A percentile compares a stretch with the other conserved stretches of the same genome.
Evolutionary conservation across 2,113 vertebrate species (phyloP).

Genomic region (Tachysurus fulvidraco): DNA sequence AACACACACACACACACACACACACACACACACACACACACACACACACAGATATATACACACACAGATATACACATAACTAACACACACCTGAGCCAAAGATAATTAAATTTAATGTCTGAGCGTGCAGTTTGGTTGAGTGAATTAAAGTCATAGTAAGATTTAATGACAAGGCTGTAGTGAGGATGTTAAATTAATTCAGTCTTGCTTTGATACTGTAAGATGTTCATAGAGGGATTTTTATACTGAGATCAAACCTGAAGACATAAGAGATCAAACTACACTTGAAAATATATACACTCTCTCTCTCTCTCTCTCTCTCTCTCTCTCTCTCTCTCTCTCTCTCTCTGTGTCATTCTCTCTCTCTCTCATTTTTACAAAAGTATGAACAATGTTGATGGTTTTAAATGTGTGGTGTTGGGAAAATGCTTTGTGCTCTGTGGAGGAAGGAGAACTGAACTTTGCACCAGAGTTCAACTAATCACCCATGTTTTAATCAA

Average conservation of each 20-base stretch:
- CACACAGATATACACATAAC: neutral
- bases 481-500: too few species aligned
- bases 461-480: too few species aligned
- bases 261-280: neutral
- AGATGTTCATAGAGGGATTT: too few species aligned
- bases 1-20: slow-evolving; percentile 21
- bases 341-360: slow-evolving; percentile 13
- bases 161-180: neutral
- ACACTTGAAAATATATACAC: neutral
- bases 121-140: neutral
- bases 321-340: neutral
- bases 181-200: neutral
- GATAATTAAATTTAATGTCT: slow-evolving; percentile 22
- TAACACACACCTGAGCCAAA: slow-evolving; percentile 12
- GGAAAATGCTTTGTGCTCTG: too few species aligned
- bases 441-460: too few species aligned
- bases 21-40: neutral
- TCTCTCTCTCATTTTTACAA: neutral
- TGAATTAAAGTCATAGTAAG: neutral
- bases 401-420: too few species aligned
- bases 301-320: neutral
- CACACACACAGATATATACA: neutral
- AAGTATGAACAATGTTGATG: too few species aligned
- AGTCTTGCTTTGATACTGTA: neutral
- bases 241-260: neutral